A percentile compares a stretch with the other conserved stretches of the same genome.
Conservation (phyloP, 1,140 invertebrate species). For the Drosophila teissieri region DNA sequence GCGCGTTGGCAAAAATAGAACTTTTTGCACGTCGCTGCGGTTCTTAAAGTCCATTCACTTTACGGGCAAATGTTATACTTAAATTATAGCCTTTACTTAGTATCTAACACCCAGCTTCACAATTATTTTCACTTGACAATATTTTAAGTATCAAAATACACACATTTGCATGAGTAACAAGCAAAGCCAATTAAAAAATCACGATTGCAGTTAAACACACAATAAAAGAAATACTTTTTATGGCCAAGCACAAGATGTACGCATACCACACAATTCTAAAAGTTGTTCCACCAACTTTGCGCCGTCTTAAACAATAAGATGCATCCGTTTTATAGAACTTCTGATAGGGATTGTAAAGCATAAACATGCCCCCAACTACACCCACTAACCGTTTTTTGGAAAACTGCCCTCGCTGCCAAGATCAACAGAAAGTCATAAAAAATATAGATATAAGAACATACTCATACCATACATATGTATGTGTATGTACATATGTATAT, state of each 20-base stretch:
- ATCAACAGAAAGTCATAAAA: slow-evolving; percentile 81
- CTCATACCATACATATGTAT: not conserved
- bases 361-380: slow-evolving; percentile 43
- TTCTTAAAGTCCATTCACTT: not conserved
- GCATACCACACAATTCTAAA: not conserved
- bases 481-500: not conserved
- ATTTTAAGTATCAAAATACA: not conserved
- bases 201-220: slow-evolving; percentile 13
- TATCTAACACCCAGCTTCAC: no score
- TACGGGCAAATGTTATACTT: not conserved
- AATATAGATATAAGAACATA: slow-evolving; percentile 74
- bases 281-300: slow-evolving; percentile 21
- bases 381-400: slow-evolving; percentile 4
- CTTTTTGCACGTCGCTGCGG: not conserved
- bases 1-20: slow-evolving; percentile 6
- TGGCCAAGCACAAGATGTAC: not conserved
- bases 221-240: slow-evolving; percentile 19
- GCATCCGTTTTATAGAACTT: slow-evolving; percentile 35
- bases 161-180: no score
- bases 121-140: no score
- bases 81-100: no score
- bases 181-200: not conserved
- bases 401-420: slow-evolving; percentile 35
- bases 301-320: slow-evolving; percentile 39
- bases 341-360: slow-evolving; percentile 60